Evolutionary conservation across 2,797 vertebrate genomes (phyloP).

Genomic region (Chaunax sp.): DNA sequence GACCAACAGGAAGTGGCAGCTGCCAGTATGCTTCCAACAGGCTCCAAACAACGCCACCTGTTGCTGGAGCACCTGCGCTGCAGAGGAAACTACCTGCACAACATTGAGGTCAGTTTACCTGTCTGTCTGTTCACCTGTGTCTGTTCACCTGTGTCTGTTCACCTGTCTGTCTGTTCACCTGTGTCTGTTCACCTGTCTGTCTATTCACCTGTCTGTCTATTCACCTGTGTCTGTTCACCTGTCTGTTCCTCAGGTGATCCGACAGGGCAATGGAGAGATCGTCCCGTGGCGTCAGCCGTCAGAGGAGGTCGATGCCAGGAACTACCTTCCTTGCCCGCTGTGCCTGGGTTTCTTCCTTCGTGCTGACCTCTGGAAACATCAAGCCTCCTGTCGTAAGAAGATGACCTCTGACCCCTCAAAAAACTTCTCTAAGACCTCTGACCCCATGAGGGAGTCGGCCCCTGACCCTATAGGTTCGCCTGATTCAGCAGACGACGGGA

Average conservation of each 20-base stretch:
- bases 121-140: neutral
- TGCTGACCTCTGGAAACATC: constrained; percentile 72
- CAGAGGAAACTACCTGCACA: constrained; percentile 70
- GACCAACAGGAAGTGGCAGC: constrained; percentile 65
- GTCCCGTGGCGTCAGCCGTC: constrained; percentile 68
- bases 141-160: neutral
- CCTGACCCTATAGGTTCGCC: neutral
- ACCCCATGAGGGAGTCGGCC: neutral
- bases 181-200: constrained; percentile 15
- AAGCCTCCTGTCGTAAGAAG: constrained; percentile 65
- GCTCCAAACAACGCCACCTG: constrained; percentile 68
- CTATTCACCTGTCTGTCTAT: neutral
- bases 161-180: neutral
- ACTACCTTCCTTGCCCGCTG: constrained; percentile 67
- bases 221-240: no score
- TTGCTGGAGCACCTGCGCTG: constrained; percentile 70
- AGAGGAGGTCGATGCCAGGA: constrained; percentile 63
- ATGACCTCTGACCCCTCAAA: constrained; percentile 32
- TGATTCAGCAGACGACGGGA: neutral
- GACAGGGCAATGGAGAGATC: constrained; percentile 61
- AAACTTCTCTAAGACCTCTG: neutral
- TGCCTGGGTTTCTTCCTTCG: constrained; percentile 71
- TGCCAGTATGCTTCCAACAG: constrained; percentile 30
- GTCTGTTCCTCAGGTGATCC: constrained; percentile 58
- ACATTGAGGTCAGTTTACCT: constrained; percentile 59